Evolutionary conservation across 2,888 invertebrate species (phyloP).

Genomic region (Trichacis sp.): DNA sequence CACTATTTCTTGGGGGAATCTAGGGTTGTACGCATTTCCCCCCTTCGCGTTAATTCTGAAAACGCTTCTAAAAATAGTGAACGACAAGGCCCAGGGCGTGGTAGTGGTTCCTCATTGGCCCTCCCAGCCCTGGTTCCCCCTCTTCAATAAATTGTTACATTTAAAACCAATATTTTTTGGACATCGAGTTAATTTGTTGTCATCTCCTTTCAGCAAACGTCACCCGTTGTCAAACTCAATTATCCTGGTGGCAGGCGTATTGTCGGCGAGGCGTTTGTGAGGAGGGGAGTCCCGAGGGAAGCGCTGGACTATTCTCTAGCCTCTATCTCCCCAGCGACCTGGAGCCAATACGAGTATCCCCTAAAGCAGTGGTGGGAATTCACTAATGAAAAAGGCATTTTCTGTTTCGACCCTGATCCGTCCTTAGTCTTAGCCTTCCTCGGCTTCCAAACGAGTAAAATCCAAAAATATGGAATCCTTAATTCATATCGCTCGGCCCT

Average conservation of each 20-base stretch:
- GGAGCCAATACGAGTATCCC: constrained; percentile 3
- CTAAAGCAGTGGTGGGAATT: constrained; percentile 1
- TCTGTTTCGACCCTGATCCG: not conserved
- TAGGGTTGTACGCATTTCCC: constrained; percentile 20
- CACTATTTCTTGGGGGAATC: constrained; percentile 12
- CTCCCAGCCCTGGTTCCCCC: no score
- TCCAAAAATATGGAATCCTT: not conserved
- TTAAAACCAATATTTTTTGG: constrained; percentile 12
- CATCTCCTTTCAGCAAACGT: constrained; percentile 37
- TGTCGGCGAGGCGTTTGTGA: constrained; percentile 3
- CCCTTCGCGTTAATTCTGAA: constrained; percentile 21
- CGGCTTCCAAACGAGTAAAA: not conserved
- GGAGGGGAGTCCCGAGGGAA: not conserved
- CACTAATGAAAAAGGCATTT: not conserved
- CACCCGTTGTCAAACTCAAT: not conserved
- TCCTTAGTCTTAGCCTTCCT: not conserved
- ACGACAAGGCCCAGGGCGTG: constrained; percentile 13
- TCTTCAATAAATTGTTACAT: constrained; percentile 8
- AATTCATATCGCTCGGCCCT: not conserved
- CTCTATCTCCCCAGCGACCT: not conserved
- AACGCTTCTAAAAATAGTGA: constrained; percentile 20
- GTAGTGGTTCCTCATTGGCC: no score
- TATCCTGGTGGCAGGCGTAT: constrained; percentile 5
- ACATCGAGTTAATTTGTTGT: constrained; percentile 35
- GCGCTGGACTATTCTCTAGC: not conserved